Conservation (phyloP, 2,888 invertebrate genomes). For the Octodonta nipae region DNA sequence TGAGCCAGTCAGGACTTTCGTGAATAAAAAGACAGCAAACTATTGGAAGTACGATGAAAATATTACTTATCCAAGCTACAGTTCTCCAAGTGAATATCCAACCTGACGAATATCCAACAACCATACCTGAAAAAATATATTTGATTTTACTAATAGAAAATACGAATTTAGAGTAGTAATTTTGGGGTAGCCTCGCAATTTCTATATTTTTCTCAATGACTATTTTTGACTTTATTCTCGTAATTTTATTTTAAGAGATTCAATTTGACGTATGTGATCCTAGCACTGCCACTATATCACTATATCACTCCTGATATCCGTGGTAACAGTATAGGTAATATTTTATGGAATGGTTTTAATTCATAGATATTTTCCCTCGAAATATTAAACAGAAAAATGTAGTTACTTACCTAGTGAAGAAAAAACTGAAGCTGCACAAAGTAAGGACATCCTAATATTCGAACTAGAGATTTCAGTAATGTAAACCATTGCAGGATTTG, state of each 20-base stretch:
- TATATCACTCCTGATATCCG: no score
- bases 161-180: no score
- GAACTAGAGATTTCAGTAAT: slow-evolving; percentile 47
- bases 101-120: slow-evolving; percentile 42
- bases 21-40: slow-evolving; percentile 40
- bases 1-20: slow-evolving; percentile 47
- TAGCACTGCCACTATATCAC: no score
- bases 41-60: slow-evolving; percentile 39
- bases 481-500: slow-evolving; percentile 47
- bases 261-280: no score
- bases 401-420: slow-evolving; percentile 44
- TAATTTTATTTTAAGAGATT: no score
- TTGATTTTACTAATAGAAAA: no score
- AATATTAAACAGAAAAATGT: no score
- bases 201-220: not conserved
- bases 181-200: no score
- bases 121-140: slow-evolving; percentile 40
- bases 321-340: no score
- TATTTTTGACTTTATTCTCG: not conserved
- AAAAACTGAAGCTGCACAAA: slow-evolving; percentile 44
- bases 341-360: no score
- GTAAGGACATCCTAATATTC: slow-evolving; percentile 43
- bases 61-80: slow-evolving; percentile 42
- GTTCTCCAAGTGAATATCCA: slow-evolving; percentile 42
- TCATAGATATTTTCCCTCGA: no score